Evolutionary conservation across 2,888 invertebrate species (phyloP).

Genomic region (Tuta absoluta): DNA sequence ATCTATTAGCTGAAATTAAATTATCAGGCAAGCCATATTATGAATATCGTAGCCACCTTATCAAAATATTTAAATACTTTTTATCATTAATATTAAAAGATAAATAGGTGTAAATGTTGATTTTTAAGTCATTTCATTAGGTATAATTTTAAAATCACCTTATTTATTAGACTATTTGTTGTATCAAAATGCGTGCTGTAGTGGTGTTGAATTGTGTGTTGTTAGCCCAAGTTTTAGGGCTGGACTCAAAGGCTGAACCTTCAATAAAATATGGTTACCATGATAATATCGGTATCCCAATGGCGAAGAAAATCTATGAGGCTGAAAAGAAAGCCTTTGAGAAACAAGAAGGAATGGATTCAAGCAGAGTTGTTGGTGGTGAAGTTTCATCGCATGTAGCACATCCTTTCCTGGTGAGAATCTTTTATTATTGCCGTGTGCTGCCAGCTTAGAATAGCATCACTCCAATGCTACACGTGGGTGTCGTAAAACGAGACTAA

Average conservation of each 20-base stretch:
- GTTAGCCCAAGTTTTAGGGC: constrained; percentile 39
- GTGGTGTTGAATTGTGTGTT: constrained; percentile 39
- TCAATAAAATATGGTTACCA: constrained; percentile 47
- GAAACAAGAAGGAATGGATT: constrained; percentile 21
- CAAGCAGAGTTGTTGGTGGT: constrained; percentile 55
- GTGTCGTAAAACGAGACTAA: too few species aligned
- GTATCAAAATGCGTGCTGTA: constrained; percentile 42
- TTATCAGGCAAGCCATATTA: too few species aligned
- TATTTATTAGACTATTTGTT: too few species aligned
- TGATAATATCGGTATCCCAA: constrained; percentile 54
- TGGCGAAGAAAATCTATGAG: constrained; percentile 52
- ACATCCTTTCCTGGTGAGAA: constrained; percentile 54
- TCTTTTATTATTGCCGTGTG: background rate
- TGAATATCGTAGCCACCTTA: too few species aligned
- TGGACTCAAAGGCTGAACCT: constrained; percentile 27
- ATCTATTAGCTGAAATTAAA: too few species aligned
- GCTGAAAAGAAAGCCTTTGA: constrained; percentile 39
- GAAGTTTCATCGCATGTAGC: constrained; percentile 36
- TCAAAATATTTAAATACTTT: too few species aligned
- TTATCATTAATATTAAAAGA: too few species aligned
- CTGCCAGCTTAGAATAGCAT: too few species aligned
- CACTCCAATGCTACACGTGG: too few species aligned
- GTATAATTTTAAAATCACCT: too few species aligned
- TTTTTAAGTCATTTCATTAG: too few species aligned
- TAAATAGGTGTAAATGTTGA: too few species aligned